Conservation (phyloP, 1,140 invertebrate species). For the Cephus cinctus region DNA sequence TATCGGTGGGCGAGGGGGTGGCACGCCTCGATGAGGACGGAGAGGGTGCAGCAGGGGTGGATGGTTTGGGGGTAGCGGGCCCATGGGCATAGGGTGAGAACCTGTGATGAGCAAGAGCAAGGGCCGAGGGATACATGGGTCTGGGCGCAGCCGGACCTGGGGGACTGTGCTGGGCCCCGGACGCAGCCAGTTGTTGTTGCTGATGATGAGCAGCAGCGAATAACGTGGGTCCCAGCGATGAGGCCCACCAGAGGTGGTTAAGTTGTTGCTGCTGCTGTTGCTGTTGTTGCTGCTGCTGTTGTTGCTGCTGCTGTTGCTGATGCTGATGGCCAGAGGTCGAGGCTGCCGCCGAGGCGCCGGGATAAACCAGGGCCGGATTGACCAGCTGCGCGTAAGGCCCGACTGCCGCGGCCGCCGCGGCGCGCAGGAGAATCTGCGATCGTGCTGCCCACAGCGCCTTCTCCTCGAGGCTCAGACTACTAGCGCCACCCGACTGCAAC, state of each 20-base stretch:
- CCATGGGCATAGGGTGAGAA: slow-evolving; percentile 52
- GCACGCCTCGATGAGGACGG: slow-evolving; percentile 46
- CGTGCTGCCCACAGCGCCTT: slow-evolving; percentile 71
- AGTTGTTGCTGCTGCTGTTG: slow-evolving; percentile 40
- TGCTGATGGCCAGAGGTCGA: slow-evolving; percentile 38
- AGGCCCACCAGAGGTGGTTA: slow-evolving; percentile 53
- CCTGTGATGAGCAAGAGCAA: slow-evolving; percentile 48
- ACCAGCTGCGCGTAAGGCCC: slow-evolving; percentile 58
- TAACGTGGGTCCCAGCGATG: slow-evolving; percentile 47
- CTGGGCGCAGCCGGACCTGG: slow-evolving; percentile 49
- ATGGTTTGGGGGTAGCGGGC: slow-evolving; percentile 37
- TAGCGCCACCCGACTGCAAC: slow-evolving; percentile 57
- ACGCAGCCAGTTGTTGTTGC: slow-evolving; percentile 38
- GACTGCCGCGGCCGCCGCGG: slow-evolving; percentile 63
- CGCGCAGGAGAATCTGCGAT: slow-evolving; percentile 66
- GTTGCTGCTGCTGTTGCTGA: slow-evolving; percentile 44
- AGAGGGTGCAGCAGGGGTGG: slow-evolving; percentile 30
- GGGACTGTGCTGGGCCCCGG: slow-evolving; percentile 37
- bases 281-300: slow-evolving; percentile 35
- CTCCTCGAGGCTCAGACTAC: slow-evolving; percentile 72
- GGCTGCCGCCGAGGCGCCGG: slow-evolving; percentile 38
- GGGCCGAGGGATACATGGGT: slow-evolving; percentile 52
- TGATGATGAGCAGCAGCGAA: slow-evolving; percentile 51
- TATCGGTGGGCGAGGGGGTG: slow-evolving; percentile 51
- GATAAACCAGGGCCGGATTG: slow-evolving; percentile 50